Base-by-base conservation (phyloP, 2,113 vertebrate species). In the Pitta sordida region DNA sequence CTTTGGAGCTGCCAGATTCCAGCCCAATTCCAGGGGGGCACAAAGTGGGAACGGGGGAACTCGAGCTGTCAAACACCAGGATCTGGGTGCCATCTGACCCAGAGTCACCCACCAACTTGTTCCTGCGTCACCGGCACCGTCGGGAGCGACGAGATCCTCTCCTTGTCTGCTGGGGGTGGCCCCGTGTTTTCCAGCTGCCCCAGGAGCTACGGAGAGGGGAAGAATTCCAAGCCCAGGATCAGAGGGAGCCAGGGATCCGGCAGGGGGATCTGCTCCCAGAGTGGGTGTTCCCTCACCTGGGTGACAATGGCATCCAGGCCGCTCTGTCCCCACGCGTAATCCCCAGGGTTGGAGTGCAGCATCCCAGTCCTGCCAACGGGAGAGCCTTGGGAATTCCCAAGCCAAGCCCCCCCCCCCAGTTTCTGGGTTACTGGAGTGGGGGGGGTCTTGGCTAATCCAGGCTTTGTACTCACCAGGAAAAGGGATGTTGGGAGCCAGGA, bases 271-370 rank as follows among this genome's bases (percentile, higher is more conserved):
- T 12, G 17, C 18, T 11, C 59, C 29, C 1, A 1, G 70, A 11
- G 11, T 11, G 13, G 36, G 30, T 7, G 34, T 4, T n/a, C 43
- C 36, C 71, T 68, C 44, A 88, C 99, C 98, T 99, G 99, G 79
- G 99, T 99, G 96, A 99, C 99, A 63, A 99, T 99, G 9, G 99
- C 99, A 30, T 99, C 99, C 18, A 99, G 98, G 88, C 99, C 99
- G 43, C 99, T 99, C 96, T 99, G 99, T 86, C 99, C 99, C 99
- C 99, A 99, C 2, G 99, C 99, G 7, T 99, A 99, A 90, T 99
- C 99, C 30, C 99, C 99, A 1, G 99, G 99, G 71, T 99, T 99
- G 24, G 99, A 99, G 96, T 99, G 99, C 97, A 99, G 97, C 98
- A 99, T 99, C 70, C 99, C 99, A 4, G 98, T 99, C 99, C 99